Base-by-base conservation (phyloP, 2,797 vertebrate species). In the Gallirallus australis region DNA sequence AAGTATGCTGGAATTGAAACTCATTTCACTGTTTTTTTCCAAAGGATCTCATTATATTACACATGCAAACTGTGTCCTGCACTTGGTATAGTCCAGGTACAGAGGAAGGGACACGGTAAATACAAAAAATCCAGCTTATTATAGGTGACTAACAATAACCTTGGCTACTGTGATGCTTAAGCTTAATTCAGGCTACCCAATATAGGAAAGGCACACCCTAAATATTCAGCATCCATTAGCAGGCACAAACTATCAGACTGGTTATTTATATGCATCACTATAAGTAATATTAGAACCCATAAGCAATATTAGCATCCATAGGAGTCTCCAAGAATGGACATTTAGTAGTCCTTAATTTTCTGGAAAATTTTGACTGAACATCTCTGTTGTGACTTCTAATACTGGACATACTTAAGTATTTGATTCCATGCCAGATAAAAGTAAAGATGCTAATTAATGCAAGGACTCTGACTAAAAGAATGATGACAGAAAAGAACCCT, bases 371-470 rank as follows among this genome's bases (percentile, higher is more conserved):
- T 47, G 65, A 66, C n/a, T 77, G 37, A 94, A 63, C 76, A 85
- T 54, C 54, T 85, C 93, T 89, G 65, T 82, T 88, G 37, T 85
- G 89, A 77, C 81, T 91, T 68, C 45, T 63, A 42, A 89, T 63
- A 53, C 42, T 57, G 63, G 70, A 68, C 72, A 73, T 82, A 54
- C 61, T 69, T 68, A 68, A 60, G 65, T 30, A 48, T 40, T 78
- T 82, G 82, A 69, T 86, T 73, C 68, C 3, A 5, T 12, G 77
- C 77, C 86, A 89, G 82, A 86, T 82, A 84, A 80, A 91, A 87
- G 57, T 53, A 48, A 82, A 82, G 82, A 79, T 82, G 72, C 45
- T 78, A 86, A 89, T 86, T 82, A 89, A 82, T 45, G 60, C 28
- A 42, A 69, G 47, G 72, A 65, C 33, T 64, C 37, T 48, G 33